Evolutionary conservation across 2,888 invertebrate genomes (phyloP).

Genomic region (Pyrochroa serraticornis): DNA sequence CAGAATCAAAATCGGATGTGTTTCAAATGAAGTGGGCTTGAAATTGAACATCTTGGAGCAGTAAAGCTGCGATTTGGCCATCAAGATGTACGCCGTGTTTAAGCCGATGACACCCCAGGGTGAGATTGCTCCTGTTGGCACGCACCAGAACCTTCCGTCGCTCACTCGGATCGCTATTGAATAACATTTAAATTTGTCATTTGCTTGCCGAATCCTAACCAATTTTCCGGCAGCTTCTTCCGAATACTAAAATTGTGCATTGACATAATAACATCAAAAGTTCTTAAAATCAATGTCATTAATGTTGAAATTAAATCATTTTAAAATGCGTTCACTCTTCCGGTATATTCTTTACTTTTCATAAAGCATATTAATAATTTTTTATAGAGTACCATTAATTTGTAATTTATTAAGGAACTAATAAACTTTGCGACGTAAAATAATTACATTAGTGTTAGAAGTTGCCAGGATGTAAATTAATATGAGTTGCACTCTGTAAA

Average conservation of each 20-base stretch:
- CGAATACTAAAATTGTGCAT: background rate
- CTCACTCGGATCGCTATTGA: slow-evolving; percentile 49
- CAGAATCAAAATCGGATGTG: slow-evolving; percentile 38
- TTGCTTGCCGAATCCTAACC: slow-evolving; percentile 26
- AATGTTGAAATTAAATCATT: too few species aligned
- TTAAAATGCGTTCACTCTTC: too few species aligned
- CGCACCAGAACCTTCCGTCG: slow-evolving; percentile 48
- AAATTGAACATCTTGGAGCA: slow-evolving; percentile 54
- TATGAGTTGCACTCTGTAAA: slow-evolving; percentile 43
- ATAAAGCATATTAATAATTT: too few species aligned
- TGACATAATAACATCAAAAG: background rate
- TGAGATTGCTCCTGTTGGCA: slow-evolving; percentile 55
- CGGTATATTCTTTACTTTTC: too few species aligned
- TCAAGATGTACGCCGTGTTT: slow-evolving; percentile 59
- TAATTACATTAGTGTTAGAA: slow-evolving; percentile 40
- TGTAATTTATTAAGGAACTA: too few species aligned
- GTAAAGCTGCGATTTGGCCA: slow-evolving; percentile 57
- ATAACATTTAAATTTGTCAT: slow-evolving; percentile 48
- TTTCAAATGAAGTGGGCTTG: slow-evolving; percentile 52
- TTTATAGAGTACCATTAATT: too few species aligned
- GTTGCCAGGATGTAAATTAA: slow-evolving; percentile 48
- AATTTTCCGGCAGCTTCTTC: background rate
- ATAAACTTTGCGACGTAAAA: slow-evolving; percentile 15
- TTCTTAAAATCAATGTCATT: background rate
- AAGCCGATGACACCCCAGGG: slow-evolving; percentile 57